phyloP scores from a whole-genome alignment of 2,113 vertebrate genomes.

The Amazona guildingii region DNA sequence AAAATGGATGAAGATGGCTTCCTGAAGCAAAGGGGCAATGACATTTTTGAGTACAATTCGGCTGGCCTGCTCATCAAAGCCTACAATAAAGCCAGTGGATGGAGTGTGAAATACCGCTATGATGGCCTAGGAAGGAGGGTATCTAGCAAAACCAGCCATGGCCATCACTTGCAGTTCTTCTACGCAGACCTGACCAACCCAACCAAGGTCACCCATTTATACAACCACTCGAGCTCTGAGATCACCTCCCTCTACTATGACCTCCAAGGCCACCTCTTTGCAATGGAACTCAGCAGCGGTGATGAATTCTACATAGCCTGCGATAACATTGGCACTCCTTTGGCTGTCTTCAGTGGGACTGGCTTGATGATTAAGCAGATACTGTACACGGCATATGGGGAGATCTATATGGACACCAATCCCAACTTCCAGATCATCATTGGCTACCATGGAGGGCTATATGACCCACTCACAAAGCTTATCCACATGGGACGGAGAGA shows the following conservation, averaged over 20 bases:
- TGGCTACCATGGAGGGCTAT: conserved; percentile 94
- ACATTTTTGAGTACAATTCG: conserved; percentile 95
- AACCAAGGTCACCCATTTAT: conserved; percentile 94
- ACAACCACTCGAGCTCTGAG: conserved; percentile 97
- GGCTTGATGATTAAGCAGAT: conserved; percentile 98
- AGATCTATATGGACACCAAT: conserved; percentile 97
- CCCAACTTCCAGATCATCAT: conserved; percentile 92
- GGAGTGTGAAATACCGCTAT: conserved; percentile 93
- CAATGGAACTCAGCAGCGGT: conserved; percentile 95
- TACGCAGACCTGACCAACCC: conserved; percentile 94
- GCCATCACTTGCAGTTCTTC: conserved; percentile 97
- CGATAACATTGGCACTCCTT: conserved; percentile 94
- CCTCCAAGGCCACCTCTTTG: conserved; percentile 96
- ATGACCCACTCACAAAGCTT: conserved; percentile 93
- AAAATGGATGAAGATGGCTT: conserved; percentile 96
- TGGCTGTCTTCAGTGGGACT: conserved; percentile 94
- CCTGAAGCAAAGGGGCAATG: conserved; percentile 90
- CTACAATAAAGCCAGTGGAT: conserved; percentile 88
- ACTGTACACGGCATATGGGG: conserved; percentile 93
- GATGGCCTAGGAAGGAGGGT: conserved; percentile 94
- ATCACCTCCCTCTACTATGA: conserved; percentile 98
- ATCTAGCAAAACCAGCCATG: conserved; percentile 86
- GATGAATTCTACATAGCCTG: conserved; percentile 98
- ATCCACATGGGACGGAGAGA: conserved; percentile 95
- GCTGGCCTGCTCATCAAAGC: conserved; percentile 89